phyloP scores from a whole-genome alignment of 2,888 invertebrate genomes.

The Lasioglossum vierecki region DNA sequence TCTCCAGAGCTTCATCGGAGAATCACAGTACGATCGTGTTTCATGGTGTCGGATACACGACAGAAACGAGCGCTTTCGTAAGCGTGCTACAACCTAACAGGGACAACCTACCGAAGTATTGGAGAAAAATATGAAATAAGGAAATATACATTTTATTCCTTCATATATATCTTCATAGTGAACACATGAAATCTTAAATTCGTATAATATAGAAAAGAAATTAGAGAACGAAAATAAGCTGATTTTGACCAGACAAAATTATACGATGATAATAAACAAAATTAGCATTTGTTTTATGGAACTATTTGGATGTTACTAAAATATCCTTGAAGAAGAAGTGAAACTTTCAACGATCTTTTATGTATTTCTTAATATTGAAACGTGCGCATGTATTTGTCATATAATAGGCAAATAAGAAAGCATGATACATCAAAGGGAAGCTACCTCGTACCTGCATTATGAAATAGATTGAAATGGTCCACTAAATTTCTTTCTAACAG shows the following conservation, averaged over 20 bases:
- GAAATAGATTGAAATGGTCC: neutral
- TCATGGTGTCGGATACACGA: conserved; percentile 47
- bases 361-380: neutral
- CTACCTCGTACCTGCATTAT: neutral
- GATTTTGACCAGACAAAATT: neutral
- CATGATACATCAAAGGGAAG: neutral
- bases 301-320: neutral
- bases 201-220: neutral
- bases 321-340: neutral
- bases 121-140: neutral
- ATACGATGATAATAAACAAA: neutral
- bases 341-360: neutral
- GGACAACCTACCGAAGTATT: neutral
- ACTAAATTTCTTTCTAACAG: neutral
- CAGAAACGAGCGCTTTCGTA: conserved; percentile 55
- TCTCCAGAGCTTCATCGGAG: conserved; percentile 55
- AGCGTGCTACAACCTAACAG: conserved; percentile 31
- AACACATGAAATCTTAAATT: neutral
- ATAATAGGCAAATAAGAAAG: neutral
- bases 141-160: neutral
- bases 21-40: conserved; percentile 64
- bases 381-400: neutral
- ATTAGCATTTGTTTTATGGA: neutral
- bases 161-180: neutral
- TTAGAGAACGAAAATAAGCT: neutral